A percentile compares a stretch with the other conserved stretches of the same genome.
Evolutionary conservation across 1,140 invertebrate species (phyloP).

Genomic region (Eulimnadia texana): DNA sequence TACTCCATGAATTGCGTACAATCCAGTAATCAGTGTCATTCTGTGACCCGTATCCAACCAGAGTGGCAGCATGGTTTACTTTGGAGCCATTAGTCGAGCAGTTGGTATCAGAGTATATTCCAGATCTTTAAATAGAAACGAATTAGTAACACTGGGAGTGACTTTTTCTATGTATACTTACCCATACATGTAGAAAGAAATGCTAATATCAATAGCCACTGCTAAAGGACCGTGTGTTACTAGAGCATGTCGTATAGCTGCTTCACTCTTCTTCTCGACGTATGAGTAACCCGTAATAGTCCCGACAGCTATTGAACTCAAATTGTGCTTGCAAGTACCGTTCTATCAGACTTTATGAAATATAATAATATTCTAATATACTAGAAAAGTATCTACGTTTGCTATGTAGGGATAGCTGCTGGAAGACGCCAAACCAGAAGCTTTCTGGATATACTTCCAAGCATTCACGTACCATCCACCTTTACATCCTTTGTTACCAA

Average conservation of each 20-base stretch:
- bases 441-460: background rate
- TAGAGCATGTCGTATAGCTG: no score
- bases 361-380: no score
- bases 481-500: background rate
- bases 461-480: constrained; percentile 5
- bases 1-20: constrained; percentile 35
- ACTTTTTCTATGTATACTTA: background rate
- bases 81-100: background rate
- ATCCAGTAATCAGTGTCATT: constrained; percentile 34
- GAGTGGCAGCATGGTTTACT: constrained; percentile 32
- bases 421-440: background rate
- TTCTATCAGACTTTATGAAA: background rate
- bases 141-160: background rate
- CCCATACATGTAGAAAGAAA: background rate
- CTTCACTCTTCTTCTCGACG: no score
- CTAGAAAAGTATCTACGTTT: background rate
- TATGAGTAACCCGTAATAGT: no score
- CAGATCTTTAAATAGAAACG: background rate
- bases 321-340: background rate
- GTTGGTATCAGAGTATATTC: background rate
- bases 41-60: constrained; percentile 34
- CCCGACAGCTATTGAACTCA: no score
- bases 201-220: background rate
- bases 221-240: no score
- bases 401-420: background rate